A percentile compares a stretch with the other conserved stretches of the same genome.
Conservation (phyloP, 2,797 vertebrate species). For the Carduelis carduelis region DNA sequence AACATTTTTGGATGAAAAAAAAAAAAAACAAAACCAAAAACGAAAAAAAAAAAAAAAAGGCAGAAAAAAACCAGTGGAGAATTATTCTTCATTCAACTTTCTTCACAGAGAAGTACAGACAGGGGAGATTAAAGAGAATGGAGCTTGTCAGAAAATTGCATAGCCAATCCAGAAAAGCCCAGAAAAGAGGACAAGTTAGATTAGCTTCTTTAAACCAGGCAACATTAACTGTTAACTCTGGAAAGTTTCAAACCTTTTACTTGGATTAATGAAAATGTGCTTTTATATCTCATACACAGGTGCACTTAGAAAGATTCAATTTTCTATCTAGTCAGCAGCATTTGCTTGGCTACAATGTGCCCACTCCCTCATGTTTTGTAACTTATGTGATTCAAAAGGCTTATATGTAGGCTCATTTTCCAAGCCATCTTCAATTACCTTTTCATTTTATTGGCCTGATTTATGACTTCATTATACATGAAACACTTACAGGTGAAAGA, state of each 20-base stretch:
- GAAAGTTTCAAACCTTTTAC: neutral
- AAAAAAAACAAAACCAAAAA: too few species aligned
- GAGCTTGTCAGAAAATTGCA: neutral
- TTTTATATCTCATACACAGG: neutral
- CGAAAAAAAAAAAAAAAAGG: accelerated
- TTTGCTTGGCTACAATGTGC: neutral
- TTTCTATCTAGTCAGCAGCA: neutral
- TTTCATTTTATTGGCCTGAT: neutral
- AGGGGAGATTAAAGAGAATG: neutral
- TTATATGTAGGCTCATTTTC: neutral
- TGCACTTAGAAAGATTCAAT: neutral
- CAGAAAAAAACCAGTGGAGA: neutral
- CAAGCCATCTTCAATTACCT: neutral
- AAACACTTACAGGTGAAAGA: neutral
- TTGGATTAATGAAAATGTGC: neutral
- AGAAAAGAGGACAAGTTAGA: neutral
- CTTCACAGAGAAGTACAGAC: neutral
- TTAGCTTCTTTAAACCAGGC: neutral
- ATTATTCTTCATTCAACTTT: neutral
- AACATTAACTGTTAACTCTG: neutral
- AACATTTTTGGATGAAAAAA: neutral
- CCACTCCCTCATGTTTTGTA: neutral
- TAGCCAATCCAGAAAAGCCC: neutral
- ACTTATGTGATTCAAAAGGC: neutral
- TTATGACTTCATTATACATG: neutral